phyloP scores from a whole-genome alignment of 2,888 invertebrate species.

The Lissonota sp. region DNA sequence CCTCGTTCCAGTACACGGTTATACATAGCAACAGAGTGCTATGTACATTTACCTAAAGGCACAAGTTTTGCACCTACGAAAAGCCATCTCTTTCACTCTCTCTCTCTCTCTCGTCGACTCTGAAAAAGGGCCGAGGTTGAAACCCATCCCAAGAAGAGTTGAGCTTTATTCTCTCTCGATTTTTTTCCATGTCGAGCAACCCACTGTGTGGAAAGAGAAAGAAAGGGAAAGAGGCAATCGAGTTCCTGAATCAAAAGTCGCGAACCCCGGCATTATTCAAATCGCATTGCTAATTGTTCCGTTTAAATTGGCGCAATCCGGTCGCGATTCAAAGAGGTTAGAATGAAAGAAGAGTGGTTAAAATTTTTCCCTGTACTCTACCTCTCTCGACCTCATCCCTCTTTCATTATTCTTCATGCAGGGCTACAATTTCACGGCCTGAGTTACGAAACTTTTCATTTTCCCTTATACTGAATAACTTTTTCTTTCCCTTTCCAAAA shows the following conservation, averaged over 20 bases:
- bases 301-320: slow-evolving; percentile 36
- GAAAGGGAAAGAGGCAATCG: slow-evolving; percentile 13
- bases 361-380: background rate
- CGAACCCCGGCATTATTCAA: slow-evolving; percentile 46
- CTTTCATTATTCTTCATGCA: background rate
- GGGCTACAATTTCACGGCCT: background rate
- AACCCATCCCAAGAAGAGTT: slow-evolving; percentile 55
- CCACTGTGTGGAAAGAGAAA: slow-evolving; percentile 10
- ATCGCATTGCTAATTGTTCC: slow-evolving; percentile 54
- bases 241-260: slow-evolving; percentile 27
- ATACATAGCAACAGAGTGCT: slow-evolving; percentile 21
- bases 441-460: background rate
- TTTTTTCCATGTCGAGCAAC: background rate
- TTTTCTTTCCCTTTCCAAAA: too few species aligned
- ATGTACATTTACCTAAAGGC: slow-evolving; percentile 23
- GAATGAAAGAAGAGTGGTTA: background rate
- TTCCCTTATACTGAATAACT: too few species aligned
- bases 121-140: slow-evolving; percentile 59
- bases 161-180: slow-evolving; percentile 27
- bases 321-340: slow-evolving; percentile 24
- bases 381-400: background rate
- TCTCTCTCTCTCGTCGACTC: background rate
- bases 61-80: slow-evolving; percentile 53
- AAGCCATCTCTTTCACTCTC: background rate
- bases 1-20: slow-evolving; percentile 47